Evolutionary conservation across 2,113 vertebrate genomes (phyloP), one percentile per base, ranked within the genome.

Genomic region (Rattus norvegicus): DNA sequence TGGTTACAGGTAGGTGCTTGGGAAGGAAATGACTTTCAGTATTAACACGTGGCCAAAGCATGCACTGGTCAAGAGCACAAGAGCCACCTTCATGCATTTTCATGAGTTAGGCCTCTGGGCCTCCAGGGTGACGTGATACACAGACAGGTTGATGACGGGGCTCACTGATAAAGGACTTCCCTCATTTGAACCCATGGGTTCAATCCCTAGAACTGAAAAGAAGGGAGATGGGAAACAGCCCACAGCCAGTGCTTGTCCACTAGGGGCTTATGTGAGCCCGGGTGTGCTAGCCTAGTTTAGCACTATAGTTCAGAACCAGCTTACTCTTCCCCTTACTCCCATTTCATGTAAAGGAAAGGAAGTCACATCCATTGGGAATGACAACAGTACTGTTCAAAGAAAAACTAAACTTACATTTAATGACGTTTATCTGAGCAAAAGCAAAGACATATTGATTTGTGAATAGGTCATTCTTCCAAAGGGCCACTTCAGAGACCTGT

Each of bases 91-190:
- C 39, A 43, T 49, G 28, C 69, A 28, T 26, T 59, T 81, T 73
- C 83, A 39, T 63, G 96, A 94, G 49, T 95, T 73, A 93, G 94
- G 69, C 83, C 17, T 69, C 39, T 88, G 76, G 36, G 61, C 33
- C 81, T 80, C 56, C 24, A 85, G 76, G 30, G 72, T 36, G 59
- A 73, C 4, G 67, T 22, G 59, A 22, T 39, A 10, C 33, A 70
- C n/a, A n/a, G n/a, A 16, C 61, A 14, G 26, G n/a, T 17, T 52
- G 63, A 14, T 7, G 10, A 28, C 14, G 9, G 7, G 26, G 28
- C n/a, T 70, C 49, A 93, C 30, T 80, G 65, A 67, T 49, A 36
- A 17, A 61, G 30, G 7, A 1, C 11, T 88, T 59, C n/a, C 12
- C 24, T 47, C 17, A 33, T 52, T 9, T 33, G 87, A 89, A 75